Evolutionary conservation across 2,888 invertebrate genomes (phyloP).

Genomic region (Zygothrica quintamaculata): DNA sequence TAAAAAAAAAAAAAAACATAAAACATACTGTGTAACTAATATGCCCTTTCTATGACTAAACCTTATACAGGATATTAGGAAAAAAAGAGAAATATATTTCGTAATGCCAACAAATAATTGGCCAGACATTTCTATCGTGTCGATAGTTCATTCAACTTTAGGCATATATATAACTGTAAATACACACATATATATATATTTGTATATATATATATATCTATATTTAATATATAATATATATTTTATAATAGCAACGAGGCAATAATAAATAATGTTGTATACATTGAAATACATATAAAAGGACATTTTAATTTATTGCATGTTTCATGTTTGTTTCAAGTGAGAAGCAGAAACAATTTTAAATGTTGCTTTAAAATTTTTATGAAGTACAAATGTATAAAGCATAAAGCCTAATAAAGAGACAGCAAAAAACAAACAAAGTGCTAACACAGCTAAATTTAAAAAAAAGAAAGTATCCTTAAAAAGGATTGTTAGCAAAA

Average conservation of each 20-base stretch:
- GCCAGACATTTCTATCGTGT: slow-evolving; percentile 52
- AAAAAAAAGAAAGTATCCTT: too few species aligned
- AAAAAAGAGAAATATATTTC: slow-evolving; percentile 3
- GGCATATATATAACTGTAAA: slow-evolving; percentile 27
- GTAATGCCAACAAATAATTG: slow-evolving; percentile 56
- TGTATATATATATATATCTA: too few species aligned
- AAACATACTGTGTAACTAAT: neutral
- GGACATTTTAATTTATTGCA: slow-evolving; percentile 16
- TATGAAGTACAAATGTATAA: too few species aligned
- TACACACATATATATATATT: slow-evolving; percentile 1
- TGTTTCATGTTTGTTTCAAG: too few species aligned
- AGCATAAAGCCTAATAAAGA: too few species aligned
- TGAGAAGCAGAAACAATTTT: too few species aligned
- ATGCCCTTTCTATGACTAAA: neutral
- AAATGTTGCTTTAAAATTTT: too few species aligned
- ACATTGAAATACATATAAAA: slow-evolving; percentile 20
- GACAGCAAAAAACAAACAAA: too few species aligned
- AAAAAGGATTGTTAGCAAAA: too few species aligned
- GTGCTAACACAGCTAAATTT: too few species aligned
- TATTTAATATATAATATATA: too few species aligned
- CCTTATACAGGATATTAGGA: neutral
- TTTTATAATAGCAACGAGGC: slow-evolving; percentile 9
- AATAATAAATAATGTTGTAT: slow-evolving; percentile 12
- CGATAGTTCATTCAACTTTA: slow-evolving; percentile 66
- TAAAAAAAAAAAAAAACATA: too few species aligned